Conservation (phyloP, 2,888 invertebrate species). For the Leucoptera coffeella region DNA sequence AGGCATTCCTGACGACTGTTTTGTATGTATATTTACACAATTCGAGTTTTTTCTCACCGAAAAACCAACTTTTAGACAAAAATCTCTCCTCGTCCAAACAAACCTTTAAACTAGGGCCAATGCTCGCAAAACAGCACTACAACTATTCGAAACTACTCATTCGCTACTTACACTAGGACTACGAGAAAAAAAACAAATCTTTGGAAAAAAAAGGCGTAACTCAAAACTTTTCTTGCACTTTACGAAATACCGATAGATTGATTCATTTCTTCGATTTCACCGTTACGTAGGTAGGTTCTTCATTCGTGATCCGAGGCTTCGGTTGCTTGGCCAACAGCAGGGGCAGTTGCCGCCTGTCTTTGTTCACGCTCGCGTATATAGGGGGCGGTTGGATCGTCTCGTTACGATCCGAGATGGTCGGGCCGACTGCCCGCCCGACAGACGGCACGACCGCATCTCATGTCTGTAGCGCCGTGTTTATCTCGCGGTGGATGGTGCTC, state of each 20-base stretch:
- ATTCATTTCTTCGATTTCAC: conserved; percentile 34
- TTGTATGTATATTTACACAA: no score
- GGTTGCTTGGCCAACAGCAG: conserved; percentile 11
- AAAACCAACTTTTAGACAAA: no score
- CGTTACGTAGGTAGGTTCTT: conserved; percentile 29
- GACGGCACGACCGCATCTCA: conserved; percentile 36
- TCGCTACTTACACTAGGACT: no score
- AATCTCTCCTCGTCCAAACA: no score
- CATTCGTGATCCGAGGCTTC: conserved; percentile 7
- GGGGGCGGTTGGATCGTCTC: conserved; percentile 6
- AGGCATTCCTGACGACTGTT: no score
- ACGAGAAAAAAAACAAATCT: no score
- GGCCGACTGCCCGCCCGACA: conserved; percentile 16
- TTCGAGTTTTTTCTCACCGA: no score
- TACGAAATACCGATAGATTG: conserved; percentile 44
- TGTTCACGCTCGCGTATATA: conserved; percentile 8
- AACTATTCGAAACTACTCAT: no score
- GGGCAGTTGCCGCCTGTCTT: conserved; percentile 10
- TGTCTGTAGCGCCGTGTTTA: conserved; percentile 74
- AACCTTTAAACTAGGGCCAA: no score
- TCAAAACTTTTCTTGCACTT: conserved; percentile 37
- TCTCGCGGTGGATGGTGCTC: conserved; percentile 75
- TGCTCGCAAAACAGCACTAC: no score
- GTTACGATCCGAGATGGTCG: not conserved
- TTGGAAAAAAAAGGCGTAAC: conserved; percentile 2